Conservation (phyloP, 2,888 invertebrate species). For the Polylopha cassiicola region DNA sequence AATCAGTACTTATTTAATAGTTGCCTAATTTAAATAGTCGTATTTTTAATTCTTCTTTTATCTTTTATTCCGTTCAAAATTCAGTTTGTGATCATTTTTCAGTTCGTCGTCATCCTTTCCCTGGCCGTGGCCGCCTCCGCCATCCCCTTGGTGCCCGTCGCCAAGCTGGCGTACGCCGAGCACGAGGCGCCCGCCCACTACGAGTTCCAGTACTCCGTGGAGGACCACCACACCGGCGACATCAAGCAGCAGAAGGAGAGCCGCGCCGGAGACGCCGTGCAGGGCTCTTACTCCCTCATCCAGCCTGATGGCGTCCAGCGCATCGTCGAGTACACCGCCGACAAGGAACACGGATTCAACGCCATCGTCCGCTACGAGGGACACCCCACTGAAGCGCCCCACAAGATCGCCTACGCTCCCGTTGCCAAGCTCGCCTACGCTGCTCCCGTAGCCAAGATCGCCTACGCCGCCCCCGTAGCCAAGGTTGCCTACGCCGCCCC, state of each 20-base stretch:
- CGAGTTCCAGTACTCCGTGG: conserved; percentile 23
- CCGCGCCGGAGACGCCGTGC: conserved; percentile 32
- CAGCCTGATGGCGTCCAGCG: conserved; percentile 32
- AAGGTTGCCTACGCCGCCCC: conserved; percentile 24
- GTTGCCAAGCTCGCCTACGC: conserved; percentile 31
- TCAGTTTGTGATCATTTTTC: conserved; percentile 19
- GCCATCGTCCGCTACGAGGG: conserved; percentile 67
- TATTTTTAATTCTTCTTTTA: too few relatives aligned
- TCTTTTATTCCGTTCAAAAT: too few relatives aligned
- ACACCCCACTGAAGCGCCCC: conserved; percentile 37
- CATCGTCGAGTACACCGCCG: conserved; percentile 40
- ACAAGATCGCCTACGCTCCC: conserved; percentile 23
- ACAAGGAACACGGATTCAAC: conserved; percentile 64
- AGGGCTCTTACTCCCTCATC: conserved; percentile 32
- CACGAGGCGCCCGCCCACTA: conserved; percentile 18
- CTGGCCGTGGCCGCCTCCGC: conserved; percentile 43
- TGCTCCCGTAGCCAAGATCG: conserved; percentile 25
- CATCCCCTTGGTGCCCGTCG: conserved; percentile 28
- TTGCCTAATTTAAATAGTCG: too few relatives aligned
- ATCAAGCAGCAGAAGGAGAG: conserved; percentile 33
- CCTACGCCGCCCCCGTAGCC: conserved; percentile 25
- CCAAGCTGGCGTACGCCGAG: conserved; percentile 25
- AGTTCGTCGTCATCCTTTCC: conserved; percentile 43
- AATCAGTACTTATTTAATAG: too few relatives aligned
- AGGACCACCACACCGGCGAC: conserved; percentile 33